Conservation (phyloP, 1,140 invertebrate genomes). For the Grapholita molesta region DNA sequence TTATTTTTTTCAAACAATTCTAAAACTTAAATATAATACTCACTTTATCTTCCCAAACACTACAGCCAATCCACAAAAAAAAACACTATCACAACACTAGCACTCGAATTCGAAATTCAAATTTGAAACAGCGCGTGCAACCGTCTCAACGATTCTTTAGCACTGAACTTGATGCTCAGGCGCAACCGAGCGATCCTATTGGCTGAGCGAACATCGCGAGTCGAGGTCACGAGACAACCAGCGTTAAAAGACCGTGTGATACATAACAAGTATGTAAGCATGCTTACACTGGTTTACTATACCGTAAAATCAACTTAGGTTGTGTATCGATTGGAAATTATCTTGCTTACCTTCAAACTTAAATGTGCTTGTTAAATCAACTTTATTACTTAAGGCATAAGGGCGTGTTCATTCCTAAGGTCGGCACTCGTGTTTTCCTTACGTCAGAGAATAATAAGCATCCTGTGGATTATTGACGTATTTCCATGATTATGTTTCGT, state of each 20-base stretch:
- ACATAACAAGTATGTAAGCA: neutral
- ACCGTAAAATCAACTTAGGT: neutral
- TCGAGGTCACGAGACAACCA: neutral
- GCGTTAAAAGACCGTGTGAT: neutral
- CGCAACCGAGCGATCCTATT: neutral
- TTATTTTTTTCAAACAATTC: neutral
- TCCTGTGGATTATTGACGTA: neutral
- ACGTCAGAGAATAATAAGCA: constrained; percentile 7
- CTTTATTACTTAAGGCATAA: neutral
- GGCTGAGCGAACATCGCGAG: neutral
- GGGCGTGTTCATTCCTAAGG: neutral
- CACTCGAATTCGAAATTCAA: neutral
- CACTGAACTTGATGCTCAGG: constrained; percentile 6
- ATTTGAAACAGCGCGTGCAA: neutral
- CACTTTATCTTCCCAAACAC: neutral
- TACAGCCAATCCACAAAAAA: neutral
- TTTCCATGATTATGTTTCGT: neutral
- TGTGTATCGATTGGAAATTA: neutral
- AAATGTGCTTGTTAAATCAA: neutral
- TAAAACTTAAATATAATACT: neutral
- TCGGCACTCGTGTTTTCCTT: neutral
- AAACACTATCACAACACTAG: neutral
- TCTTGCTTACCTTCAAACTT: constrained; percentile 5
- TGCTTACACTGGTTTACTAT: neutral
- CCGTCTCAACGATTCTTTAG: neutral